phyloP scores from a whole-genome alignment of 2,888 invertebrate species.

The Onchidella celtica region DNA sequence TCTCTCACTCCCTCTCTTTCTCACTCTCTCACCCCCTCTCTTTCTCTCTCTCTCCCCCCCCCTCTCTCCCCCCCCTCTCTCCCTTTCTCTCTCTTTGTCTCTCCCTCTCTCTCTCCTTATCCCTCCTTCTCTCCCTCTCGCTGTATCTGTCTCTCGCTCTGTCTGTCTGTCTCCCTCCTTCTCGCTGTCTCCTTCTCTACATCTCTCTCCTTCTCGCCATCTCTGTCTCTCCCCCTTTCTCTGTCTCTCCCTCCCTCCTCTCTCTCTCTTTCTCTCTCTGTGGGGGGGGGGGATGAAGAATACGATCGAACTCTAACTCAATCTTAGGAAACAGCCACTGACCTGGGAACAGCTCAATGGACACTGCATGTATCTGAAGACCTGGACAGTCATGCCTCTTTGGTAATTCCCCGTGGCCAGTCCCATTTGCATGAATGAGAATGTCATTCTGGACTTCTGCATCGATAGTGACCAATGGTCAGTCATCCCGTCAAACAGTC shows the following conservation, averaged over 20 bases:
- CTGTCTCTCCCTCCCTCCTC: background rate
- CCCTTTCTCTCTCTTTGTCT: conserved; percentile 9
- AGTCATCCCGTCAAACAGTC: no score
- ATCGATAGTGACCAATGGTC: no score
- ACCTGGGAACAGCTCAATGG: no score
- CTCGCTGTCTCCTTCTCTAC: conserved; percentile 12
- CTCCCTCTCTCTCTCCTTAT: background rate
- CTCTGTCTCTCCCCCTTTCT: background rate
- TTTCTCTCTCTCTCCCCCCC: conserved; percentile 7
- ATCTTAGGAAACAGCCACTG: no score
- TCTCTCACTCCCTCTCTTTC: conserved; percentile 2
- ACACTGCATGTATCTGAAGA: no score
- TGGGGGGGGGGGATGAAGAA: no score
- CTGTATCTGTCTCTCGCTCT: background rate
- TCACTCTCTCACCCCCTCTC: conserved; percentile 20
- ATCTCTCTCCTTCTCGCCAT: conserved; percentile 21
- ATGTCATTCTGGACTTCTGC: no score
- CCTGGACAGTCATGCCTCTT: no score
- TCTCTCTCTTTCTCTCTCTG: conserved; percentile 15
- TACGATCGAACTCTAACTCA: no score
- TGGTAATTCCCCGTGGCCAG: no score
- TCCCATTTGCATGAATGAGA: no score
- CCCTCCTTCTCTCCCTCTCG: background rate
- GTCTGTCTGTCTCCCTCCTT: background rate
- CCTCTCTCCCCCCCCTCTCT: background rate